These are phyloP conservation scores for Drosophila nigrodunni DNA, from an alignment of 1,140 invertebrate genomes.

Conservation along the genomic window DNA sequence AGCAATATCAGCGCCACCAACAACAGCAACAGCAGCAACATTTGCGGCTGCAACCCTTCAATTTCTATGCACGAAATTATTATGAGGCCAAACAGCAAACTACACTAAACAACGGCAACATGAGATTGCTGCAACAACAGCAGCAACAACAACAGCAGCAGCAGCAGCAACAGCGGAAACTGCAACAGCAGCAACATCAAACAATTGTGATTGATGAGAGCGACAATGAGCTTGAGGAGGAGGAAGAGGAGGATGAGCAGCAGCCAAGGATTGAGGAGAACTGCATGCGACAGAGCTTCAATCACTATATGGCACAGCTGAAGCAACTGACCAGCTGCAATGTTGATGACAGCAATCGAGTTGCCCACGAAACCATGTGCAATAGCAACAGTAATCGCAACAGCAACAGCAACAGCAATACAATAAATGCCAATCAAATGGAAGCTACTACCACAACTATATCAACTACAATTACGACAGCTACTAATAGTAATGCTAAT, in stretches of 20 bases:
- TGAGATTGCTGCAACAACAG: slow-evolving; percentile 50
- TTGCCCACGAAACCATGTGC: slow-evolving; percentile 60
- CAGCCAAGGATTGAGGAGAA: slow-evolving; percentile 27
- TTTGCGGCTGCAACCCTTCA: slow-evolving; percentile 25
- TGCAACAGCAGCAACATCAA: slow-evolving; percentile 35
- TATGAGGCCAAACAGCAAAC: slow-evolving; percentile 38
- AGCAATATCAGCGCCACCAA: slow-evolving; percentile 51
- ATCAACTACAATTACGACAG: slow-evolving; percentile 44
- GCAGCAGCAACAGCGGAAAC: slow-evolving; percentile 44
- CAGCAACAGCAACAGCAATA: slow-evolving; percentile 41
- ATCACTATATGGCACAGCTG: slow-evolving; percentile 72
- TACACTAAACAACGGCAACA: slow-evolving; percentile 62
- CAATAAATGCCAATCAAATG: slow-evolving; percentile 76
- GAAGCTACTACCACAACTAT: slow-evolving; percentile 71
- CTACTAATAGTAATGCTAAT: slow-evolving; percentile 52
- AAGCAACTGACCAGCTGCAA: slow-evolving; percentile 59
- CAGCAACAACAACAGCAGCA: slow-evolving; percentile 28
- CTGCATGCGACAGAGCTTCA: slow-evolving; percentile 61
- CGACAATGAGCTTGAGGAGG: slow-evolving; percentile 59
- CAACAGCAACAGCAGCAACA: slow-evolving; percentile 50
- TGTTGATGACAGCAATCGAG: slow-evolving; percentile 17
- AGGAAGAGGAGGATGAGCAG: slow-evolving; percentile 43
- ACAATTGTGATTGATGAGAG: slow-evolving; percentile 75
- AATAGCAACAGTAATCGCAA: slow-evolving; percentile 61
- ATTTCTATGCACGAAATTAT: slow-evolving; percentile 51